These are phyloP conservation scores for Agrochola macilenta DNA, from an alignment of 2,888 invertebrate genomes.

Conservation along the genomic window DNA sequence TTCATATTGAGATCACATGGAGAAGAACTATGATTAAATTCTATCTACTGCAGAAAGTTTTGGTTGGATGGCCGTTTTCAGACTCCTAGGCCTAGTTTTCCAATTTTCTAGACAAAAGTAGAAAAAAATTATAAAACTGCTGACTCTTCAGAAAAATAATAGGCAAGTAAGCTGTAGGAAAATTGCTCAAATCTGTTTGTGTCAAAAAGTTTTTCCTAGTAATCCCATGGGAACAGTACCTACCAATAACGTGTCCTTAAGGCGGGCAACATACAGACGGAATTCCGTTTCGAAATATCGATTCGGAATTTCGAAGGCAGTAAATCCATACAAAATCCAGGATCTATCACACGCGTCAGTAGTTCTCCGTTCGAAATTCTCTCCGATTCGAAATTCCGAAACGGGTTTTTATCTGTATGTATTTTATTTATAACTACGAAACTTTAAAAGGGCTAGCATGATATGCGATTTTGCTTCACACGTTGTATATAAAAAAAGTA, in stretches of 20 bases:
- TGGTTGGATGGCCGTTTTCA: constrained; percentile 5
- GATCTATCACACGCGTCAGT: too few species aligned
- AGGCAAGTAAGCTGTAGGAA: neutral
- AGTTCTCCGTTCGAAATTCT: too few species aligned
- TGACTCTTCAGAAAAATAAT: neutral
- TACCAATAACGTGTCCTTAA: neutral
- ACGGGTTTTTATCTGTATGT: too few species aligned
- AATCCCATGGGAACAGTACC: neutral
- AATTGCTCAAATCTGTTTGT: neutral
- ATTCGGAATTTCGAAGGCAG: too few species aligned
- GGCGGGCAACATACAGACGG: too few species aligned
- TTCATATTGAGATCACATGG: constrained; percentile 14
- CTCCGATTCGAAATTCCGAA: too few species aligned
- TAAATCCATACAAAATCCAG: too few species aligned
- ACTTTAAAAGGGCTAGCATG: constrained; percentile 25
- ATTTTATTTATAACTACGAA: neutral
- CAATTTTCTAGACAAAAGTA: neutral
- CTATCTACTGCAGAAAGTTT: neutral
- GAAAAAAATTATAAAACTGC: neutral
- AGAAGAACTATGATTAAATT: constrained; percentile 5
- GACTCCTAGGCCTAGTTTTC: neutral
- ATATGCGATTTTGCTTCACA: constrained; percentile 31
- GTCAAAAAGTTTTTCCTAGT: neutral
- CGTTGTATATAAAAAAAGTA: constrained; percentile 42
- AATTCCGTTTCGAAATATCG: too few species aligned